Evolutionary conservation across 2,113 vertebrate species (phyloP).

Genomic region (Pedionomus torquatus): DNA sequence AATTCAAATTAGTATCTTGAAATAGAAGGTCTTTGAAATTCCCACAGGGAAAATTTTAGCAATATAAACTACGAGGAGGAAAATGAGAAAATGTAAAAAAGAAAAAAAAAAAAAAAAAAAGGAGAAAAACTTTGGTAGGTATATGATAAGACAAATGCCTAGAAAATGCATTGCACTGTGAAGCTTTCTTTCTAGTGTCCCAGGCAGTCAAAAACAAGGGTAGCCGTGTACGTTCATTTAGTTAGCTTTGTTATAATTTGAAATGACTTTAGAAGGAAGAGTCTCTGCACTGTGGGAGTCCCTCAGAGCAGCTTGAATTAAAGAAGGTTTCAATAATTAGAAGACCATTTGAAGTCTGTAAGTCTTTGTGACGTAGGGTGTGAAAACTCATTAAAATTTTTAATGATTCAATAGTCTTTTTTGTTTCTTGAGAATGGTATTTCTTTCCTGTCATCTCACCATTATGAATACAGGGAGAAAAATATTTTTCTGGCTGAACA

Average conservation of each 20-base stretch:
- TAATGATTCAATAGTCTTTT: neutral
- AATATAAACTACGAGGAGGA: neutral
- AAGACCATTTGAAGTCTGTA: neutral
- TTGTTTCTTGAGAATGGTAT: neutral
- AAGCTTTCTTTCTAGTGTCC: neutral
- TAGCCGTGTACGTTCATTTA: neutral
- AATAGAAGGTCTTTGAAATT: neutral
- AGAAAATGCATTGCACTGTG: neutral
- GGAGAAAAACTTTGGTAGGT: neutral
- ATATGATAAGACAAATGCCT: neutral
- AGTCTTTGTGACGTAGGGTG: neutral
- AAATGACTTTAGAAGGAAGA: neutral
- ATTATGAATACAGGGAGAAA: neutral
- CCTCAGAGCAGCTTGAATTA: neutral
- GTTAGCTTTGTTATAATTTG: neutral
- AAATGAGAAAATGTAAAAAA: neutral
- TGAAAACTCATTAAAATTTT: slow-evolving; percentile 33
- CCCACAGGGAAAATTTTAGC: neutral
- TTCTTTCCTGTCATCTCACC: neutral
- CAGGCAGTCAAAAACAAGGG: neutral
- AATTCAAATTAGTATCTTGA: neutral
- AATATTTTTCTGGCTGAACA: neutral
- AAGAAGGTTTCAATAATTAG: neutral
- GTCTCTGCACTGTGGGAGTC: neutral
- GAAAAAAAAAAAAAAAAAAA: neutral